Conservation (phyloP, 2,113 vertebrate species). For the Cochlearius cochlearius region DNA sequence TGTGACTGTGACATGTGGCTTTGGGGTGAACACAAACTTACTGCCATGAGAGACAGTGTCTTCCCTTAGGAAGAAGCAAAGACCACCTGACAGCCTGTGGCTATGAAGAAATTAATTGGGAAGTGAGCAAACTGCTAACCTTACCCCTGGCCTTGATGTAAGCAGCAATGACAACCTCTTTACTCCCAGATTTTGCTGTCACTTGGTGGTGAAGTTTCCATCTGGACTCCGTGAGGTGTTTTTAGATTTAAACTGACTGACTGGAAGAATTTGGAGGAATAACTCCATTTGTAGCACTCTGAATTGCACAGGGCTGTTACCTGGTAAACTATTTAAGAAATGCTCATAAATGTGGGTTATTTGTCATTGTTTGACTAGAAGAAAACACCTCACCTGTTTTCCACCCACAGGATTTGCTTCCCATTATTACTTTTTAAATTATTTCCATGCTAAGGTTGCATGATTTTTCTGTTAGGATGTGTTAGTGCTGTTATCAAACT, state of each 20-base stretch:
- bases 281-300: not conserved
- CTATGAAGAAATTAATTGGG: not conserved
- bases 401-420: not conserved
- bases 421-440: not conserved
- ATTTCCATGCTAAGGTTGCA: not conserved
- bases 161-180: slow-evolving; percentile 25
- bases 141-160: not conserved
- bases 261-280: not conserved
- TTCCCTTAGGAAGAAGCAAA: not conserved
- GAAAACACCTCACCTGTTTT: not conserved
- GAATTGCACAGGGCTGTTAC: not conserved
- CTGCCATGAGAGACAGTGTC: rapidly evolving
- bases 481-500: not conserved
- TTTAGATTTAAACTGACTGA: not conserved
- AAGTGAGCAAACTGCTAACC: not conserved
- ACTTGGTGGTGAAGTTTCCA: not conserved
- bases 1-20: not conserved
- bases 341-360: not conserved
- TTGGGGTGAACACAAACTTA: not conserved
- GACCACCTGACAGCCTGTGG: not conserved
- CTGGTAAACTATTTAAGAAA: not conserved
- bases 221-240: not conserved
- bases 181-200: slow-evolving; percentile 13
- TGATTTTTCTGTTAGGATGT: not conserved
- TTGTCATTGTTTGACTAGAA: not conserved